Base-by-base conservation (phyloP, 2,888 invertebrate genomes). In the Dicranocentrus wangi region DNA sequence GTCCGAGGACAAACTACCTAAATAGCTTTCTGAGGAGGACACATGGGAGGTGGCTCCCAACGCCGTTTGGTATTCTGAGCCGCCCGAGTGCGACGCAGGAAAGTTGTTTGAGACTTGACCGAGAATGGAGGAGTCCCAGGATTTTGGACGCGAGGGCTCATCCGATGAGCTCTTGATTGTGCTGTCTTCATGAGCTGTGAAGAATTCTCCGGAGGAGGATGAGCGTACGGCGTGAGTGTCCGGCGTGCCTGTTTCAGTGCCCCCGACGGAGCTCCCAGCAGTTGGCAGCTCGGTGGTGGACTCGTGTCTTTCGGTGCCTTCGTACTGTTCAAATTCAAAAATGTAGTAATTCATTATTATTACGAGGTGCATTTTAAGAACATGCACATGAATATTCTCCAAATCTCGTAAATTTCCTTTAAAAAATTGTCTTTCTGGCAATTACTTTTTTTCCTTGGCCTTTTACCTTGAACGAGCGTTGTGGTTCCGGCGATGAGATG, bases 401-500 rank as follows among this genome's bases (percentile, higher is more conserved):
- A n/a, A n/a, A n/a, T n/a, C n/a, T n/a, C n/a, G n/a, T n/a, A n/a
- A n/a, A n/a, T n/a, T n/a, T n/a, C n/a, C n/a, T n/a, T n/a, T n/a
- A n/a, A n/a, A n/a, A n/a, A n/a, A n/a, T n/a, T n/a, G n/a, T n/a
- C n/a, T n/a, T n/a, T n/a, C n/a, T n/a, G n/a, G n/a, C n/a, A n/a
- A n/a, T n/a, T n/a, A n/a, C n/a, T n/a, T n/a, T n/a, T n/a, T n/a
- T n/a, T n/a, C n/a, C n/a, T n/a, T n/a, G n/a, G n/a, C n/a, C n/a
- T n/a, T 65, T 72, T 79, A 86, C 82, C 85, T 82, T 91, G 53
- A 61, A 77, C 88, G 89, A 89, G 47, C 89, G 90, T 85, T 91
- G 91, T 89, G 91, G 91, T 90, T 92, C 92, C 87, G 91, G 90
- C 88, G 92, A 92, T 82, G 92, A 92, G 85, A 91, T 90, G 88